Percentiles rank a stretch among this genome's conserved stretches.
Evolutionary conservation across 64 coral and sea anemone species (phyloP).

Genomic region (Cladopsammia gracilis): DNA sequence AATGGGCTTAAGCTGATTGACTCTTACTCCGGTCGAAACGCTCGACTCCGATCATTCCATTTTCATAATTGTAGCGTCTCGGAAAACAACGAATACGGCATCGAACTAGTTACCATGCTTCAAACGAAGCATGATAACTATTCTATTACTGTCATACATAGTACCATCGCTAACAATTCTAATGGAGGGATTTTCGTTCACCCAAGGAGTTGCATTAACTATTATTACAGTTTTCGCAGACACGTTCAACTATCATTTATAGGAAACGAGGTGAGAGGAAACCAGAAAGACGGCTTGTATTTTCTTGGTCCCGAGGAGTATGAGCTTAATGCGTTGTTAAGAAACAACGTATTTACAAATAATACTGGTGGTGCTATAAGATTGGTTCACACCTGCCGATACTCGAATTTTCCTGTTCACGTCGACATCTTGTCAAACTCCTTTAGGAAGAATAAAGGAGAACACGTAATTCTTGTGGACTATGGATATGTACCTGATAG

Average conservation of each 20-base stretch:
- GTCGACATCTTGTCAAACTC: slow-evolving; percentile 51
- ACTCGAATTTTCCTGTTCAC: slow-evolving; percentile 24
- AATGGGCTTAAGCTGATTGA: slow-evolving; percentile 58
- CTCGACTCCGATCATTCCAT: slow-evolving; percentile 6
- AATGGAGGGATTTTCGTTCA: slow-evolving; percentile 19
- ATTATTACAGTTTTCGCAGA: not conserved
- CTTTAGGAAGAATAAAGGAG: slow-evolving; percentile 60
- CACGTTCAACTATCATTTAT: slow-evolving; percentile 32
- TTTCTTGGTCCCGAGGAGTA: slow-evolving; percentile 6
- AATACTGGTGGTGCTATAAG: slow-evolving; percentile 44
- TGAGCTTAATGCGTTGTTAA: slow-evolving; percentile 53
- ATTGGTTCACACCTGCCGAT: slow-evolving; percentile 9
- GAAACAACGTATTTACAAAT: slow-evolving; percentile 64
- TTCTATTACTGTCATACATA: slow-evolving; percentile 19
- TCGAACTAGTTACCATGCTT: not conserved
- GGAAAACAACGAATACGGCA: slow-evolving; percentile 10
- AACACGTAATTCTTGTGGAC: slow-evolving; percentile 66
- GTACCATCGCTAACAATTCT: slow-evolving; percentile 30
- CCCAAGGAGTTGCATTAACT: not conserved
- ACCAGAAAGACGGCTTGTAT: slow-evolving; percentile 54
- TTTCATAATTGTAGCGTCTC: slow-evolving; percentile 13
- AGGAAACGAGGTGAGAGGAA: slow-evolving; percentile 48
- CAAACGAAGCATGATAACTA: slow-evolving; percentile 5
- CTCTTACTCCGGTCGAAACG: not conserved
- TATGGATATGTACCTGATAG: slow-evolving; percentile 38